Percentiles rank a stretch among this genome's conserved stretches.
Conservation (phyloP, 2,888 invertebrate species). For the Zygothrica quintamaculata region DNA sequence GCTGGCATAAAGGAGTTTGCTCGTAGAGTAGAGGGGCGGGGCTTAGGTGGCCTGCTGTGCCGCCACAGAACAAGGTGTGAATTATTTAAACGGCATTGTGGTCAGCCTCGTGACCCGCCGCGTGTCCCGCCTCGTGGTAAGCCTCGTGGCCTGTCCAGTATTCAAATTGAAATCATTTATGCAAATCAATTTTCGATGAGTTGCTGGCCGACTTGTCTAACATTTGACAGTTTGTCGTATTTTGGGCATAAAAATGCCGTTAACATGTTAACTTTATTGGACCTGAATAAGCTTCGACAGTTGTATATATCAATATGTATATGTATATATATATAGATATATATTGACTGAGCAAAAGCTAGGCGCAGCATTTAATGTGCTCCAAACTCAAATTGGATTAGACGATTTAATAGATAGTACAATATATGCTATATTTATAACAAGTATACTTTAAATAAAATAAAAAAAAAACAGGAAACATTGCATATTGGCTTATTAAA, state of each 20-base stretch:
- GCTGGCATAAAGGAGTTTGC: neutral
- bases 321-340: slow-evolving; percentile 5
- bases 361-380: slow-evolving; percentile 1
- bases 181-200: slow-evolving; percentile 63
- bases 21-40: neutral
- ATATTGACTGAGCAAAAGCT: slow-evolving; percentile 3
- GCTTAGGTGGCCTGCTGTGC: slow-evolving; percentile 39
- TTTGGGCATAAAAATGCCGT: slow-evolving; percentile 70
- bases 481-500: too few relatives aligned
- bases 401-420: too few relatives aligned
- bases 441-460: too few relatives aligned
- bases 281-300: slow-evolving; percentile 12
- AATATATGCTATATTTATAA: neutral
- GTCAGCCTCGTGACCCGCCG: slow-evolving; percentile 5
- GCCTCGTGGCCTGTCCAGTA: slow-evolving; percentile 51
- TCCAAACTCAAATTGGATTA: too few relatives aligned
- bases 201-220: slow-evolving; percentile 39
- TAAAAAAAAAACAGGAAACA: too few relatives aligned
- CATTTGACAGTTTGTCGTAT: slow-evolving; percentile 71
- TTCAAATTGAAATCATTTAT: slow-evolving; percentile 74
- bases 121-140: slow-evolving; percentile 18
- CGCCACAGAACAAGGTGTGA: slow-evolving; percentile 70
- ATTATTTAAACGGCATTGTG: slow-evolving; percentile 57
- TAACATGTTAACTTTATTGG: slow-evolving; percentile 69
- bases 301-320: slow-evolving; percentile 8